Base-by-base conservation (phyloP, 2,797 vertebrate species). In the Xenentodon cancila region DNA sequence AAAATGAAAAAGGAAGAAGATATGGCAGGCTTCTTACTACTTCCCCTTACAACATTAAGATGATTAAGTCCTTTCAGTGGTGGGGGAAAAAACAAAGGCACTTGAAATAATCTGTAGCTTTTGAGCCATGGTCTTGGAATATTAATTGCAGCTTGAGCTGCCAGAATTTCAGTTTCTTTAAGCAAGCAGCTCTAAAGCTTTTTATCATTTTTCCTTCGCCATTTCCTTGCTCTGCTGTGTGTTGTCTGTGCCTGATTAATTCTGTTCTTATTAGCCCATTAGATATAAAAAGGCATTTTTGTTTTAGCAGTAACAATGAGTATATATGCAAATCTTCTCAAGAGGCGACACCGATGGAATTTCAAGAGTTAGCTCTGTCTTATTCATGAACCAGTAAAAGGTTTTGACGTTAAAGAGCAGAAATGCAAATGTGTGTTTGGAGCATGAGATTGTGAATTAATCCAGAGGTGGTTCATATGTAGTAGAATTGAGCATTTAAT, bases 61-160 rank as follows among this genome's bases (percentile, higher is more conserved):
- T 81, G 83, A 89, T 89, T 88, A 86, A 85, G 76, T 79, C 81
- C 87, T 80, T 85, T 86, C 71, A 59, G 60, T 56, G 64, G 56
- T 30, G 8, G 52, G 9, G 16, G 18, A 71, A 80, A 89, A 80
- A 89, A 75, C 70, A 86, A 79, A 76, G 61, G 71, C 77, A 82
- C 83, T 89, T 77, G 67, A 86, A 88, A 82, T 89, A 88, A 88
- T 87, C 75, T 58, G 71, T 68, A 61, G 74, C 63, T 56, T 75
- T 73, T 82, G 73, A 79, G 79, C 68, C 79, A 52, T 55, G 69
- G 84, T 75, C 64, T 73, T 53, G 40, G 81, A 82, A 84, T 86
- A 88, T 88, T 86, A 88, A 91, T 87, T 85, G 82, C 72, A 73
- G 77, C 60, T 78, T 32, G 44, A 71, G 74, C 61, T 25, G 64